Base-by-base conservation (phyloP, 1,140 invertebrate species). In the Nasonia vitripennis region DNA sequence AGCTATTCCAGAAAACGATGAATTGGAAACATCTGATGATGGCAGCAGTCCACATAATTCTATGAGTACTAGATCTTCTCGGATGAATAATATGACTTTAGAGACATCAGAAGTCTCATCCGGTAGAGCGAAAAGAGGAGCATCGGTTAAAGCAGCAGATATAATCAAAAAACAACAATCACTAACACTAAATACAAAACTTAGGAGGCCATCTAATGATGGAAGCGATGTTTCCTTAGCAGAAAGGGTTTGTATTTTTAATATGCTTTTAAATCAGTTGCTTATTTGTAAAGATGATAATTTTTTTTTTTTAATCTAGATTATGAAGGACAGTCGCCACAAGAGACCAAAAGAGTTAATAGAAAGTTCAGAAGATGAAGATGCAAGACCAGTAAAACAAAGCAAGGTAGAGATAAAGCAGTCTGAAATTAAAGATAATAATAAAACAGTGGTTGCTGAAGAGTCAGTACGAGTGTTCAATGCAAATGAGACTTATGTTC, bases 1-100 rank as follows among this genome's bases (percentile, higher is more conserved):
- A 78, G 89, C 91, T 2, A 93, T 93, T 83, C 92, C 89, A 10
- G 92, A 93, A 82, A 48, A 93, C 85, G 86, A 88, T 34, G 80
- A 91, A 9, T 78, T 87, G 0, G 45, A 85, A 31, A 34, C 27
- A 10, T 71, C 81, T 11, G 83, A 41, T 55, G 70, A 45, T 27
- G n/a, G 70, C 27, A 41, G 81, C 7, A 27, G 84, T 27, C 1
- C 5, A 10, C 55, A 20, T 7, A 20, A 62, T 62, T 20, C 55
- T n/a, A 70, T 14, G 1, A 79, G 55, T 48, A 68, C 10, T 45
- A 73, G 27, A 62, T 70, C 78, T 23, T 78, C 67, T 70, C 34
- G 27, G 12, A 27, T 41, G 1, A 27, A 86, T 78, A 67, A 62
- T 41, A 7, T 62, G 7, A 11, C 74, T 71, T 51, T 81, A 67